Percentiles rank a stretch among this genome's conserved stretches.
Evolutionary conservation across 2,113 vertebrate species (phyloP).

Genomic region (Asarcornis scutulata): DNA sequence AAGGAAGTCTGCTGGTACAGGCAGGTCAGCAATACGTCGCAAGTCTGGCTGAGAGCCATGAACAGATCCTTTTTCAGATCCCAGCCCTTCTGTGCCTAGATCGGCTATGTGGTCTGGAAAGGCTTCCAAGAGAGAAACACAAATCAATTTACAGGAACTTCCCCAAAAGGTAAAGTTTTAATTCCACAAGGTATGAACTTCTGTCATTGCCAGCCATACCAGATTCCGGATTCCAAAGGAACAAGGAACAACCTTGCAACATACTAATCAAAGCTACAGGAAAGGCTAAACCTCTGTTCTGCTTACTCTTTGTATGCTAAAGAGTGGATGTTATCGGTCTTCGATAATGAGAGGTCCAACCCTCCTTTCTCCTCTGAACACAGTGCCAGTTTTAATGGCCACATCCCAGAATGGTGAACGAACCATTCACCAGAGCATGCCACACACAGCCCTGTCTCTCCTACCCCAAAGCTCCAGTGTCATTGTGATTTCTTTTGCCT

Average conservation of each 20-base stretch:
- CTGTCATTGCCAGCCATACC: not conserved
- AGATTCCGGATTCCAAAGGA: not conserved
- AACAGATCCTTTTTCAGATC: slow-evolving; percentile 84
- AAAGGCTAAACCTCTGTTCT: not conserved
- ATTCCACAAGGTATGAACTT: not conserved
- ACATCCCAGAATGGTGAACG: not conserved
- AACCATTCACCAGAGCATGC: not conserved
- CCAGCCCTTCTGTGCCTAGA: slow-evolving; percentile 78
- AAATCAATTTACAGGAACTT: not conserved
- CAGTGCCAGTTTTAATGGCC: not conserved
- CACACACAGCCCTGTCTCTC: not conserved
- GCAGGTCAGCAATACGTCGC: slow-evolving; percentile 86
- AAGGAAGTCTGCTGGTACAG: slow-evolving; percentile 89
- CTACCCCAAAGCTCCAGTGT: not conserved
- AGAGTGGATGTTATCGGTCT: not conserved
- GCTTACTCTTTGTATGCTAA: not conserved
- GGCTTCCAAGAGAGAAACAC: slow-evolving; percentile 58
- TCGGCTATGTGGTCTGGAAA: slow-evolving; percentile 89
- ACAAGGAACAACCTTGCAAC: not conserved
- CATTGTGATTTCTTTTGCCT: not conserved
- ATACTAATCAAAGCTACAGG: not conserved
- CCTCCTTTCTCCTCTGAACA: not conserved
- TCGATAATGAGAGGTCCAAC: not conserved
- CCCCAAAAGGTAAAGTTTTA: not conserved
- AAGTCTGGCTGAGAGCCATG: slow-evolving; percentile 88